A percentile compares a stretch with the other conserved stretches of the same genome.
Evolutionary conservation across 35 echinoderm and acorn worm species (phyloP).

Genomic region (Heliocidaris erythrogramma): DNA sequence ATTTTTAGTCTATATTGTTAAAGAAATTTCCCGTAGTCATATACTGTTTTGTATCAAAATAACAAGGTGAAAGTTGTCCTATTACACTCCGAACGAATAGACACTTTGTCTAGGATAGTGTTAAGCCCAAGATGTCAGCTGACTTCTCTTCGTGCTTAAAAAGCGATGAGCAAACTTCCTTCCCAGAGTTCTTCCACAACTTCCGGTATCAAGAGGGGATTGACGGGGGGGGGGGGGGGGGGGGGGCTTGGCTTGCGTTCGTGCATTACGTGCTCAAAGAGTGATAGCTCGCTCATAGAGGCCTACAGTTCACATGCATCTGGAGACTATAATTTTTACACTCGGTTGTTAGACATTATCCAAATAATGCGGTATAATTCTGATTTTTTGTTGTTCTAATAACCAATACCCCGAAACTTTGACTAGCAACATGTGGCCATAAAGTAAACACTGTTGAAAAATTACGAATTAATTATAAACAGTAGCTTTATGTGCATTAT

Average conservation of each 20-base stretch:
- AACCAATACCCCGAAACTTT: no score
- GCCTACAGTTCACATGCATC: not conserved
- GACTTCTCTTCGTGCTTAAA: not conserved
- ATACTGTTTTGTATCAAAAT: not conserved
- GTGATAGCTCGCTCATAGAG: not conserved
- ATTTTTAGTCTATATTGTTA: no score
- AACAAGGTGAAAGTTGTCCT: not conserved
- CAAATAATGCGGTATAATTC: not conserved
- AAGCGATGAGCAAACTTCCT: conserved; percentile 34
- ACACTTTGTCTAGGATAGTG: not conserved
- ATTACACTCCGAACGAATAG: not conserved
- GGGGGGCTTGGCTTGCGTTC: not conserved
- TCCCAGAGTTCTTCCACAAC: conserved; percentile 10
- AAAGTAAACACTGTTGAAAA: no score
- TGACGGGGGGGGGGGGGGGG: not conserved
- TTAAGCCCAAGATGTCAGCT: not conserved
- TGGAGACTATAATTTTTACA: not conserved
- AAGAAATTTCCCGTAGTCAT: not conserved
- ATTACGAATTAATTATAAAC: no score
- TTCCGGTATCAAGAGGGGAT: conserved; percentile 23
- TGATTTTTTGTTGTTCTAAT: not conserved
- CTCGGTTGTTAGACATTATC: not conserved
- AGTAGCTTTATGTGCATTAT: no score
- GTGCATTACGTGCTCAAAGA: not conserved
- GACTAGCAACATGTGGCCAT: no score